Percentiles rank a stretch among this genome's conserved stretches.
phyloP scores from a whole-genome alignment of 2,113 vertebrate genomes.

The Suricata suricatta region DNA sequence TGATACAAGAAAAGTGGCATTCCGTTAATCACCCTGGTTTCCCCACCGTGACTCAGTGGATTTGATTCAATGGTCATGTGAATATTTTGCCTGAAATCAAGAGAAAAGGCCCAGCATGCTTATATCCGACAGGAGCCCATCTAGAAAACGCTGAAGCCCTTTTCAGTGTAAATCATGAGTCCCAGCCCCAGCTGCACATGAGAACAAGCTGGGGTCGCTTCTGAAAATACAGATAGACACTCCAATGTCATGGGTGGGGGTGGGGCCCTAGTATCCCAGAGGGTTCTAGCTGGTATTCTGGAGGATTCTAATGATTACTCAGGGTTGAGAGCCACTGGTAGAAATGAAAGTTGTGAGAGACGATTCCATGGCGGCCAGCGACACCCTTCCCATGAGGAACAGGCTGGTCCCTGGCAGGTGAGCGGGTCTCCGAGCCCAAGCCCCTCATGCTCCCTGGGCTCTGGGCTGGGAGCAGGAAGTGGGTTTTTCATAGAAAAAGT shows the following conservation, averaged over 20 bases:
- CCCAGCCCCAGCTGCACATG: background rate
- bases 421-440: too few species aligned
- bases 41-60: background rate
- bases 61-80: background rate
- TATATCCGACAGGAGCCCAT: background rate
- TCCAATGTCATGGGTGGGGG: background rate
- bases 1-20: background rate
- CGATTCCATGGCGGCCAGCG: too few species aligned
- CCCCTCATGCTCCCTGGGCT: background rate
- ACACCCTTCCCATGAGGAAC: background rate
- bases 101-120: background rate
- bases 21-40: background rate
- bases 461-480: background rate
- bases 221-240: background rate
- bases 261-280: background rate
- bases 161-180: background rate
- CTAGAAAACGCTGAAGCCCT: background rate
- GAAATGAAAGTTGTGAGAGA: background rate
- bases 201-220: background rate
- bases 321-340: background rate
- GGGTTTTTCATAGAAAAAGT: background rate
- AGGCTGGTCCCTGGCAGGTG: background rate
- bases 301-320: background rate
- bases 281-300: background rate
- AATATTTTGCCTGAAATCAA: background rate